Percentiles rank a stretch among this genome's conserved stretches.
phyloP scores from a whole-genome alignment of 2,888 invertebrate genomes.

The Mylabris sibirica region DNA sequence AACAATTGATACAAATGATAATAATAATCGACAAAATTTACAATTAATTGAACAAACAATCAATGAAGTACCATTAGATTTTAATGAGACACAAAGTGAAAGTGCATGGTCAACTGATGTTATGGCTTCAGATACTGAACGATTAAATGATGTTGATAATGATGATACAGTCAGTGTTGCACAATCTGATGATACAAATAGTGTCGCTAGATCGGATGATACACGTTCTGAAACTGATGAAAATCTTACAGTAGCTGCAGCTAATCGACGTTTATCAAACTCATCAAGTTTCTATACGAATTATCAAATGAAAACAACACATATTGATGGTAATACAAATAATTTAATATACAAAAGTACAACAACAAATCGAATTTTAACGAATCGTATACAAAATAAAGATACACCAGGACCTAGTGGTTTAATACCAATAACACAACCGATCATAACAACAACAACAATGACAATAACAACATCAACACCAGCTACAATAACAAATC shows the following conservation, averaged over 20 bases:
- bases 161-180: slow-evolving; percentile 73
- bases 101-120: slow-evolving; percentile 98
- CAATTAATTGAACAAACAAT: slow-evolving; percentile 56
- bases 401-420: slow-evolving; percentile 28
- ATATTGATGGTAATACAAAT: slow-evolving; percentile 62
- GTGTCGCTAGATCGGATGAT: slow-evolving; percentile 80
- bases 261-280: slow-evolving; percentile 40
- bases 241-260: slow-evolving; percentile 48
- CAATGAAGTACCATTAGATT: slow-evolving; percentile 67
- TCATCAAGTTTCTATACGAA: slow-evolving; percentile 39
- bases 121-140: slow-evolving; percentile 88
- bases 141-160: slow-evolving; percentile 83
- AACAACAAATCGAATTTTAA: slow-evolving; percentile 24
- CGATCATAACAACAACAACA: neutral
- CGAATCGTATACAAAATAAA: slow-evolving; percentile 20
- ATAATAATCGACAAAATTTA: slow-evolving; percentile 58
- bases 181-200: slow-evolving; percentile 62
- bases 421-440: slow-evolving; percentile 12
- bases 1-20: slow-evolving; percentile 75
- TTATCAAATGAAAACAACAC: slow-evolving; percentile 53
- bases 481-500: neutral
- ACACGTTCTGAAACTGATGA: slow-evolving; percentile 68
- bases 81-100: slow-evolving; percentile 93
- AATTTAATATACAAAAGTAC: slow-evolving; percentile 48
- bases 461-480: neutral